These are phyloP conservation scores for Sthenelais limicola DNA, from an alignment of 2,888 invertebrate species.

Conservation along the genomic window DNA sequence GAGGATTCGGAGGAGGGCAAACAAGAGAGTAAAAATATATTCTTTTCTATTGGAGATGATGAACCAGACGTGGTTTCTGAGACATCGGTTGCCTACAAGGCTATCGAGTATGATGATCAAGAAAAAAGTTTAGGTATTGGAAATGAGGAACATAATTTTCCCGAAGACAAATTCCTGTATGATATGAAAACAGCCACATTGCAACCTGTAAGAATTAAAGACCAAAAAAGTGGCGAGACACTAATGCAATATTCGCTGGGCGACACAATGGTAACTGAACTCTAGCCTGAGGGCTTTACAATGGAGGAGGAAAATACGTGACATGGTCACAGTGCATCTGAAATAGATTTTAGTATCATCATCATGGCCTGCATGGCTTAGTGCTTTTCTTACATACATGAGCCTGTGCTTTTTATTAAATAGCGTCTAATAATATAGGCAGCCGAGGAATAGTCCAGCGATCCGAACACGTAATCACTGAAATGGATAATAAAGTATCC, in stretches of 20 bases:
- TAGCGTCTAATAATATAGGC: no score
- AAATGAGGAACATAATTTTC: background rate
- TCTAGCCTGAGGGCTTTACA: no score
- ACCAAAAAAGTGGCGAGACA: background rate
- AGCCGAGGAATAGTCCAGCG: no score
- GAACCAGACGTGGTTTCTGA: conserved; percentile 25
- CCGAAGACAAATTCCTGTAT: conserved; percentile 12
- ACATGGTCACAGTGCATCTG: no score
- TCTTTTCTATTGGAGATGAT: background rate
- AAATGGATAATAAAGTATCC: no score
- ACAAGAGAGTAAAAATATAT: background rate
- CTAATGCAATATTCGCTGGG: conserved; percentile 37
- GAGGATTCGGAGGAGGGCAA: background rate
- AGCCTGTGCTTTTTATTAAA: no score
- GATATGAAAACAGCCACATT: conserved; percentile 30
- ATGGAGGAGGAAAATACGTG: no score
- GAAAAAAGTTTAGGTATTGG: conserved; percentile 13
- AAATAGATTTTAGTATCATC: no score
- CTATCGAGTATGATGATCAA: conserved; percentile 33
- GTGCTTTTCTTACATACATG: no score
- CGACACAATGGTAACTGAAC: conserved; percentile 41
- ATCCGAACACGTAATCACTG: no score
- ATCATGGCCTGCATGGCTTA: no score
- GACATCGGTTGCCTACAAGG: conserved; percentile 17
- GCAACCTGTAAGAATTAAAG: background rate